Percentiles rank a stretch among this genome's conserved stretches.
Evolutionary conservation across 2,113 vertebrate species (phyloP).

Genomic region (Gila orcuttii): DNA sequence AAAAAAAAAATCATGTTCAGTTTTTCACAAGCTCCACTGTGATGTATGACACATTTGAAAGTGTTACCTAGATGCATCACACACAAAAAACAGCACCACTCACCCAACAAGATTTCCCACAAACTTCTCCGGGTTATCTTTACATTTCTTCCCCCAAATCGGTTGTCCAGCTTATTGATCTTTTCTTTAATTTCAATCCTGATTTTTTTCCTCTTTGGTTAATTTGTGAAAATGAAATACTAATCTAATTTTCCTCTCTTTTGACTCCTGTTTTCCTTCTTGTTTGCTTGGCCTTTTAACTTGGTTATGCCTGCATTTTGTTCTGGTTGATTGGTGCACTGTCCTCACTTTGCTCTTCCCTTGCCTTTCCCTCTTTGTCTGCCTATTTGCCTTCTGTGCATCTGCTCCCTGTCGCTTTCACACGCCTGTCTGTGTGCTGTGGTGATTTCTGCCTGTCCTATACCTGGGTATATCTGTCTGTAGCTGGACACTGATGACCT

Average conservation of each 20-base stretch:
- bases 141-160: slow-evolving; percentile 34
- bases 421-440: slow-evolving; percentile 73
- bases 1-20: no score
- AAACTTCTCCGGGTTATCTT: slow-evolving; percentile 37
- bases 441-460: slow-evolving; percentile 58
- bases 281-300: slow-evolving; percentile 10
- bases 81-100: background rate
- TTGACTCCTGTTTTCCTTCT: slow-evolving; percentile 60
- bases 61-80: background rate
- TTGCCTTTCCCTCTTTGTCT: slow-evolving; percentile 66
- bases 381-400: slow-evolving; percentile 56
- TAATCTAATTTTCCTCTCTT: slow-evolving; percentile 69
- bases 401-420: slow-evolving; percentile 68
- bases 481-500: slow-evolving; percentile 92
- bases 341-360: slow-evolving; percentile 57
- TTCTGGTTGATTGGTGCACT: slow-evolving; percentile 65
- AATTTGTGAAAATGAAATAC: slow-evolving; percentile 61
- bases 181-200: slow-evolving; percentile 58
- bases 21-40: background rate
- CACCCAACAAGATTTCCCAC: slow-evolving; percentile 17
- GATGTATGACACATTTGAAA: background rate
- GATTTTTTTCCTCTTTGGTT: slow-evolving; percentile 54
- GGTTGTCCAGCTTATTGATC: slow-evolving; percentile 57
- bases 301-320: slow-evolving; percentile 30
- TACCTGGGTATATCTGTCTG: slow-evolving; percentile 69